Base-by-base conservation (phyloP, 2,888 invertebrate genomes). In the Unio delphinus region DNA sequence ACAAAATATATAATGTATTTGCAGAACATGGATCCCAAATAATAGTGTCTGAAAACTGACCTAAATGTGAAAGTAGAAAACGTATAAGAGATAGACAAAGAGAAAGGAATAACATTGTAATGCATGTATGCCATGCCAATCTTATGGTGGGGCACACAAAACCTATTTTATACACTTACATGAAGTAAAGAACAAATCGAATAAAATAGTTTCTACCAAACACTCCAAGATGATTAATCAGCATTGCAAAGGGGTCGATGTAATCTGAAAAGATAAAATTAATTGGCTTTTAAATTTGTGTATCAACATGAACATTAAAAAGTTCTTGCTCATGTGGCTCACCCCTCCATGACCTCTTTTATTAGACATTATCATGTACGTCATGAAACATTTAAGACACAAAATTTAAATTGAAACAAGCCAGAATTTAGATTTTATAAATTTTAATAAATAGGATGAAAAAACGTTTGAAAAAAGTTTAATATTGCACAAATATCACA, bases 121-220 rank as follows among this genome's bases (percentile, higher is more conserved):
- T 23, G 23, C 23, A 23, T 23, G 23, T 20, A 45, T 68, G 20
- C 58, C 54, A 20, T 62, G 8, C 18, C 30, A n/a, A 18, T 65
- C 1, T 57, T 8, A 28, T 60, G 23, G 20, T 61, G 17, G 45
- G 45, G 45, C 45, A 45, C 11, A 45, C 8, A 8, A 61, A 34
- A 63, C 23, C 17, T 4, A 7, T 28, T 23, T 30, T 5, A 28
- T 5, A 23, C 73, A 83, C 86, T 85, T 78, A 86, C 86, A 82
- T 54, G 26, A 86, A 76, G 69, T 86, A 82, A 26, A 81, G 69
- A n/a, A 84, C 68, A 78, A 86, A 86, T 79, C 86, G 70, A 11
- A 84, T 73, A 74, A 83, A 86, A 66, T 86, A 86, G 63, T 83
- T 86, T 63, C 81, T 79, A 15, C 83, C 82, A n/a, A 83, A 63